These are phyloP conservation scores for Euwallacea fornicatus DNA, from an alignment of 1,140 invertebrate species.

Conservation along the genomic window DNA sequence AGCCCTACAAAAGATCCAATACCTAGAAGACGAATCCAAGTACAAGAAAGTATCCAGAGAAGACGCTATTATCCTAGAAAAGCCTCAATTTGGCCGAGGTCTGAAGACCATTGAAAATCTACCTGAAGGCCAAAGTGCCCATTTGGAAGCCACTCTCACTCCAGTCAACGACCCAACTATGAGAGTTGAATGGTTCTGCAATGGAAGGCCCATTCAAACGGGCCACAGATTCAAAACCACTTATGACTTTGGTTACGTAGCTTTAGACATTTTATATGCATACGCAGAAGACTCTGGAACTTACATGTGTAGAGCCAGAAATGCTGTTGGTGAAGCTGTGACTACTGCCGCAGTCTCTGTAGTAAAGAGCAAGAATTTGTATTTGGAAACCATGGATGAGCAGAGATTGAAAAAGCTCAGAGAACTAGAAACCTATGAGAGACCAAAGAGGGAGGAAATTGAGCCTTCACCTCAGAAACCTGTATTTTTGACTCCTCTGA, in stretches of 20 bases:
- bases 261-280: conserved; percentile 93
- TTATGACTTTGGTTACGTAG: conserved; percentile 95
- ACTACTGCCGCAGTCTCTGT: conserved; percentile 86
- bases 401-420: conserved; percentile 85
- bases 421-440: conserved; percentile 80
- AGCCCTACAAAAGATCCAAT: conserved; percentile 87
- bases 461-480: conserved; percentile 79
- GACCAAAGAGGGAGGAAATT: conserved; percentile 73
- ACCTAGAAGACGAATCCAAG: conserved; percentile 84
- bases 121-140: conserved; percentile 85
- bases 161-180: conserved; percentile 95
- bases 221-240: conserved; percentile 90
- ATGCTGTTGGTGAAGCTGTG: conserved; percentile 87
- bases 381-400: conserved; percentile 86
- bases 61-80: conserved; percentile 76
- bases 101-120: conserved; percentile 81
- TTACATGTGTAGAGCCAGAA: conserved; percentile 93
- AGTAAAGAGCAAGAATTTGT: conserved; percentile 82
- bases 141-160: conserved; percentile 93
- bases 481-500: conserved; percentile 83
- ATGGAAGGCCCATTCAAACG: conserved; percentile 86
- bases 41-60: conserved; percentile 71
- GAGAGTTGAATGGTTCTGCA: conserved; percentile 94
- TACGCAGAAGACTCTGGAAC: conserved; percentile 94
- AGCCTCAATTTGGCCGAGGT: conserved; percentile 86